Conservation (phyloP, 2,888 invertebrate species). For the Nomada flava region DNA sequence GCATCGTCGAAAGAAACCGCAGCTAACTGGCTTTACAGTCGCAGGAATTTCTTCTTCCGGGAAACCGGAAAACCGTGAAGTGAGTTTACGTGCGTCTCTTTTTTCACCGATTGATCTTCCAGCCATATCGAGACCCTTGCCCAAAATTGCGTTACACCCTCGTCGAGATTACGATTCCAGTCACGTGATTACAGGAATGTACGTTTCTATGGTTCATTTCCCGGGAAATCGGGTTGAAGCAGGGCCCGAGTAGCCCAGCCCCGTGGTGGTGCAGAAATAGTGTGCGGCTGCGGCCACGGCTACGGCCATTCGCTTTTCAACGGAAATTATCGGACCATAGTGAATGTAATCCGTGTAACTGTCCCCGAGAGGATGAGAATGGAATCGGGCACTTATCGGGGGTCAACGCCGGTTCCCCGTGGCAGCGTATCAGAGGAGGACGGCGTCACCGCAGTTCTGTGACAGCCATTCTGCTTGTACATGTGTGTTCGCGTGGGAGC, state of each 20-base stretch:
- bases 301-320: conserved; percentile 72
- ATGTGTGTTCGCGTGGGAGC: conserved; percentile 12
- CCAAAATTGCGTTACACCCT: conserved; percentile 41
- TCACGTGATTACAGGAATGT: conserved; percentile 54
- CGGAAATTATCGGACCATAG: conserved; percentile 76
- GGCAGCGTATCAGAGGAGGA: conserved; percentile 42
- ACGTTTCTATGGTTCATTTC: conserved; percentile 66
- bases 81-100: neutral
- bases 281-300: conserved; percentile 26
- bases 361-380: conserved; percentile 77
- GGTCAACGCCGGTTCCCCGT: conserved; percentile 61
- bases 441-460: conserved; percentile 53
- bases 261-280: conserved; percentile 45
- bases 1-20: too few relatives aligned
- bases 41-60: neutral
- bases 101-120: neutral
- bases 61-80: conserved; percentile 14
- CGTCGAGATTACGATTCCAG: conserved; percentile 40
- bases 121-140: conserved; percentile 12
- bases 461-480: conserved; percentile 53
- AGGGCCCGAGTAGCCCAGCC: conserved; percentile 40
- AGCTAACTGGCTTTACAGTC: neutral
- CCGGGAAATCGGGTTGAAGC: conserved; percentile 60
- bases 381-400: conserved; percentile 78
- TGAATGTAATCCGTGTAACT: conserved; percentile 77